phyloP scores from a whole-genome alignment of 2,113 vertebrate genomes.

The Todiramphus saurophagus region DNA sequence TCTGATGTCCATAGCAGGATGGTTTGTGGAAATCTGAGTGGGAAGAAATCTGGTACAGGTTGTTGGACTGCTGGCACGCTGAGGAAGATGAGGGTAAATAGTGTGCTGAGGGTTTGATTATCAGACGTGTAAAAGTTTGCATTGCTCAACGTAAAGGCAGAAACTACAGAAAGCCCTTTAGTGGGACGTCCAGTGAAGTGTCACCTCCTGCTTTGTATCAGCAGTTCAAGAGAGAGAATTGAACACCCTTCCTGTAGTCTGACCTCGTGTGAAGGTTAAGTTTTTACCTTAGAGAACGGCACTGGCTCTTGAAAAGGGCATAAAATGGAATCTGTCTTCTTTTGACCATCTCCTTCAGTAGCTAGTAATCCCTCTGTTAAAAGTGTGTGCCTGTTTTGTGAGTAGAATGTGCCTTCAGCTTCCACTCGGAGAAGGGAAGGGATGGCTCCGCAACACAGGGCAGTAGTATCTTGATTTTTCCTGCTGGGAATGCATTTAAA shows the following conservation, averaged over 20 bases:
- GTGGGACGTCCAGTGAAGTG: not conserved
- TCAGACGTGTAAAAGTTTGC: not conserved
- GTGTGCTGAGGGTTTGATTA: not conserved
- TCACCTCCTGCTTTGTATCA: not conserved
- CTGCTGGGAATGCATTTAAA: not conserved
- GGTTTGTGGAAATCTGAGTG: not conserved
- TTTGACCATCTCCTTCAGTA: not conserved
- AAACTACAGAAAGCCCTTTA: not conserved
- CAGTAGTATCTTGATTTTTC: not conserved
- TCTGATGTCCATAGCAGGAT: not conserved
- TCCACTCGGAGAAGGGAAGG: not conserved
- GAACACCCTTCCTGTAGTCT: not conserved
- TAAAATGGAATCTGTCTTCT: not conserved
- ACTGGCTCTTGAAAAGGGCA: not conserved
- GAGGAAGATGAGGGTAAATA: not conserved
- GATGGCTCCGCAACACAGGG: not conserved
- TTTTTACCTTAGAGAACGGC: not conserved
- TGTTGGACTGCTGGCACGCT: fast-evolving
- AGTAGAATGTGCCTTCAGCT: not conserved
- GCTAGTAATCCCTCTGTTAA: not conserved
- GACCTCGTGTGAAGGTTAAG: not conserved
- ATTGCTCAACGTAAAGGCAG: not conserved
- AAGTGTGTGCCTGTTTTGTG: not conserved
- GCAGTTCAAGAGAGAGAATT: not conserved
- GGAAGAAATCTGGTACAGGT: not conserved